Conservation (phyloP, 2,888 invertebrate genomes). For the Cylloceria caligata region DNA sequence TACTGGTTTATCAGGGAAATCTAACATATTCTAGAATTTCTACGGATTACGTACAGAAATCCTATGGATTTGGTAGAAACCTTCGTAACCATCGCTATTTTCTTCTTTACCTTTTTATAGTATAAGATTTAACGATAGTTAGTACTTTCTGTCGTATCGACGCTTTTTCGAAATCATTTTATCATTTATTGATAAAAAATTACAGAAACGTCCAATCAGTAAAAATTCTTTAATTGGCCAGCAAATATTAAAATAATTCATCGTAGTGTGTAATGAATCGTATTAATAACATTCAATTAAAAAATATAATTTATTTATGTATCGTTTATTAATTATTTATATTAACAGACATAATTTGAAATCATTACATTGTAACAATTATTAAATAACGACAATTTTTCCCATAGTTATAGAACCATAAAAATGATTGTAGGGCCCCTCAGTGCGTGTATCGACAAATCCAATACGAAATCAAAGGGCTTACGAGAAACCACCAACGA, state of each 20-base stretch:
- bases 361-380: neutral
- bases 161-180: neutral
- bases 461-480: conserved; percentile 41
- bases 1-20: neutral
- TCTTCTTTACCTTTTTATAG: neutral
- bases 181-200: conserved; percentile 5
- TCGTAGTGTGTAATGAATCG: neutral
- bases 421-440: neutral
- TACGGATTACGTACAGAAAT: too few relatives aligned
- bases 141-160: neutral
- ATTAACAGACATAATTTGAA: neutral
- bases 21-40: neutral
- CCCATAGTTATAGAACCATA: neutral
- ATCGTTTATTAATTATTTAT: too few relatives aligned
- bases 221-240: neutral
- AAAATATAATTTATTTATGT: neutral
- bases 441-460: conserved; percentile 42
- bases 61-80: neutral
- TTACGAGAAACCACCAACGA: conserved; percentile 56
- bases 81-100: neutral
- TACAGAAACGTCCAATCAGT: neutral
- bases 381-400: neutral
- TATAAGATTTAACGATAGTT: neutral
- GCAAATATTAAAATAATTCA: neutral
- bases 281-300: neutral